Percentiles rank a stretch among this genome's conserved stretches.
Evolutionary conservation across 1,140 invertebrate species (phyloP).

Genomic region (Neodiprion fabricii): DNA sequence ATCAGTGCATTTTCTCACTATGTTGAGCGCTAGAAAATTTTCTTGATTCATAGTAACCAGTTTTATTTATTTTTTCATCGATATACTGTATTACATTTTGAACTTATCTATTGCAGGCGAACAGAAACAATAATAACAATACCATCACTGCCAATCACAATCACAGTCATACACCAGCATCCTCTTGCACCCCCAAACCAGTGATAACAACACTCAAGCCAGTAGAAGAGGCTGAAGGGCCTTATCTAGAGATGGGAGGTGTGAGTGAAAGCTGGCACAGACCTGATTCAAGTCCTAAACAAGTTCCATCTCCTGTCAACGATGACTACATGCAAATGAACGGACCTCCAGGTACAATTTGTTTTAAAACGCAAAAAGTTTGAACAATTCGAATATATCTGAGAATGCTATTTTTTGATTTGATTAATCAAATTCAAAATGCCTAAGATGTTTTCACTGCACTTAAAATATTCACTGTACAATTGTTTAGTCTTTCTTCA

Average conservation of each 20-base stretch:
- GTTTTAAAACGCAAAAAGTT: neutral
- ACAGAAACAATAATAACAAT: slow-evolving; percentile 56
- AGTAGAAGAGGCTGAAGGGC: slow-evolving; percentile 54
- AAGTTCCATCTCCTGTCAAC: slow-evolving; percentile 52
- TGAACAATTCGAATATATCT: neutral
- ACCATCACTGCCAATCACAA: slow-evolving; percentile 59
- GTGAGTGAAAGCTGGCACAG: slow-evolving; percentile 50
- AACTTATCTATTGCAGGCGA: slow-evolving; percentile 39
- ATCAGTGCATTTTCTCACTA: slow-evolving; percentile 18
- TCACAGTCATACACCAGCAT: slow-evolving; percentile 48
- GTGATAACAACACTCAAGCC: slow-evolving; percentile 55
- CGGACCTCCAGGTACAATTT: slow-evolving; percentile 52
- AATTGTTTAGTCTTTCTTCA: too few species aligned
- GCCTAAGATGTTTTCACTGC: too few species aligned
- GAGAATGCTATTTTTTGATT: too few species aligned
- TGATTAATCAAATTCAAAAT: too few species aligned
- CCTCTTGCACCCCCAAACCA: slow-evolving; percentile 49
- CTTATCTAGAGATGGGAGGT: slow-evolving; percentile 52
- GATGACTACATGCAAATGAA: slow-evolving; percentile 58
- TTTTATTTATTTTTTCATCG: slow-evolving; percentile 1
- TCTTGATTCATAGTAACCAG: neutral
- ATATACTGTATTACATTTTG: neutral
- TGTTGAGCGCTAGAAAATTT: neutral
- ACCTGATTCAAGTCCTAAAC: slow-evolving; percentile 49
- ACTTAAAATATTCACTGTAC: too few species aligned